A percentile compares a stretch with the other conserved stretches of the same genome.
Evolutionary conservation across 2,797 vertebrate genomes (phyloP).

Genomic region (Platalea minor): DNA sequence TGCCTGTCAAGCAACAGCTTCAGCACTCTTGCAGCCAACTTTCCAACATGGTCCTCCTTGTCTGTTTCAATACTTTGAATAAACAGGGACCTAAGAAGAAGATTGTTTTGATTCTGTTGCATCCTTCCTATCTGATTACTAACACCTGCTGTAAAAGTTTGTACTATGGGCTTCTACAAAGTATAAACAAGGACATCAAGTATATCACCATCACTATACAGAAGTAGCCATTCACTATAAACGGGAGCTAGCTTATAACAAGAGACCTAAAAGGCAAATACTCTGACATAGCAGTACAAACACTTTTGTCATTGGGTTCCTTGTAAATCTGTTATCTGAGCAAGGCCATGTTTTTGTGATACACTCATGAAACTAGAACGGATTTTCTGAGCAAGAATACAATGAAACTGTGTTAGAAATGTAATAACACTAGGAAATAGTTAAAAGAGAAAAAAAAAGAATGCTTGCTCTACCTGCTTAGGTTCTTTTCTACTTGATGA

Average conservation of each 20-base stretch:
- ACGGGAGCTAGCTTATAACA: background rate
- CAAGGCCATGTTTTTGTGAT: background rate
- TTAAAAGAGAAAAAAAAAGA: background rate
- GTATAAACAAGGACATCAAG: background rate
- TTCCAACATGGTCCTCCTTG: background rate
- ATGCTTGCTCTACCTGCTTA: background rate
- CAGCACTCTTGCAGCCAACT: background rate
- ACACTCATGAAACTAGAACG: background rate
- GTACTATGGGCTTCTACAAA: background rate
- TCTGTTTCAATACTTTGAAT: background rate
- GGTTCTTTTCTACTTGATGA: background rate
- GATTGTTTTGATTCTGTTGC: background rate
- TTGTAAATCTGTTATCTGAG: background rate
- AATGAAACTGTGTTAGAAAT: background rate
- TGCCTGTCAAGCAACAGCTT: background rate
- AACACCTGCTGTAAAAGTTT: constrained; percentile 7
- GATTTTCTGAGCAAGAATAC: background rate
- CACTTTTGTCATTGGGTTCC: background rate
- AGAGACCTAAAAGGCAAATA: background rate
- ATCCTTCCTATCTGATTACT: background rate
- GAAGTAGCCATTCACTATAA: background rate
- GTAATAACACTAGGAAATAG: background rate
- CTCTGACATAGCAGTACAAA: background rate
- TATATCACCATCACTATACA: background rate
- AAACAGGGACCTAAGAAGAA: background rate